Evolutionary conservation across 1,140 invertebrate genomes (phyloP), one percentile per base, ranked within the genome.

Genomic region (Macrobrachium rosenbergii): DNA sequence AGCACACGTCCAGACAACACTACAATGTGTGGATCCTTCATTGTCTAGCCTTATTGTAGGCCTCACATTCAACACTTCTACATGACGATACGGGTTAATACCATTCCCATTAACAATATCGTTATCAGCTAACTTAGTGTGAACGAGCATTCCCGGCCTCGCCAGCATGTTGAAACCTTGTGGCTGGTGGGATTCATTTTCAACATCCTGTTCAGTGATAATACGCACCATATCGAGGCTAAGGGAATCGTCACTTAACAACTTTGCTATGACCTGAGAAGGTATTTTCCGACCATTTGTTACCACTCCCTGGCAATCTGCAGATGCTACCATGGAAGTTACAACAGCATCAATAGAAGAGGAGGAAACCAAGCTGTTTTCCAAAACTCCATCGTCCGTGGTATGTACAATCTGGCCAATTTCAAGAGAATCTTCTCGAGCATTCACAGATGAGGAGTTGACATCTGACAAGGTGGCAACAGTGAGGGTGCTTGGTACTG

Each of bases 281-380:
- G 82, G 82, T 75, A 83, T 43, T 75, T 87, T 87, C 7, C 79
- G 67, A 14, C 83, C 60, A 43, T 23, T 79, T 10, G 60, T 45
- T 23, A 21, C 67, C 19, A 80, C 69, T 28, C 37, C 63, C 59
- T 72, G 52, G 60, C 85, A 87, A n/a, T 87, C 85, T 60, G 78
- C 69, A 21, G 83, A 52, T 17, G 85, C 78, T 45, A 87, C 77
- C 78, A 87, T 80, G 11, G 85, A 75, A 12, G 85, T 87, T 10
- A 87, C 85, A 5, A 87, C 69, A 23, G 85, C 85, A 75, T 80
- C 85, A 23, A 81, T 75, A 10, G 83, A 67, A n/a, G 83, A 83
- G 5, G 82, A 83, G n/a, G 82, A 76, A 43, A 83, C 82, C 23
- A 83, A 72, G 59, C 43, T 76, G n/a, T 72, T 76, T 63, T 87